Evolutionary conservation across 2,797 vertebrate species (phyloP), one percentile per base, ranked within the genome.

Genomic region (Ambastaia sidthimunki): DNA sequence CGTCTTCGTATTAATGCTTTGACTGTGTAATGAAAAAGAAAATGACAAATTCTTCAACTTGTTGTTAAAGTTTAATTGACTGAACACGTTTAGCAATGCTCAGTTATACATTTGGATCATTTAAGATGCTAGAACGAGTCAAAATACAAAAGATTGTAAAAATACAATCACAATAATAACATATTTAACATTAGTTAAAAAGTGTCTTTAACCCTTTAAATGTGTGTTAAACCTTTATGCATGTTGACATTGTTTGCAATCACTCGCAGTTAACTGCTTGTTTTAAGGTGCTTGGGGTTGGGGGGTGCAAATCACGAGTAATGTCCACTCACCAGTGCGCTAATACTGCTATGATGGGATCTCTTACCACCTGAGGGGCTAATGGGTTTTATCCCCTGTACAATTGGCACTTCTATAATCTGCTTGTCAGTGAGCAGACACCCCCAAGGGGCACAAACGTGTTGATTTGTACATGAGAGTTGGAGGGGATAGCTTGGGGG

Each of bases 381-480:
- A 83, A 89, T 83, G 79, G 85, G 84, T 90, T 89, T 85, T 80
- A 81, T 81, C 74, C 70, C 59, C 71, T 74, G 54, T 73, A 86
- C 82, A 87, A 87, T 83, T 79, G 75, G 80, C 41, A 73, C 71
- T 76, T 83, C 74, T 80, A 55, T 88, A 88, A 90, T 90, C 88
- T 86, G 87, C 85, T 85, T 87, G 84, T 88, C 84, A 85, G 78
- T 76, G 82, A 87, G 70, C 78, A 78, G 80, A 82, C 67, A 62
- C 74, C 75, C 82, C 82, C 63, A 15, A 31, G 52, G 83, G 81
- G 81, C 78, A 82, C 31, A 54, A 44, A 57, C 67, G n/a, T 55
- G 65, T 68, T 37, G n/a, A 25, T 47, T n/a, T 47, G 41, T 52
- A 31, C 72, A 54, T 71, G 28, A 52, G 71, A 67, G 68, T 55